Percentiles rank a stretch among this genome's conserved stretches.
phyloP scores from a whole-genome alignment of 2,113 vertebrate species.

The Macaca fascicularis region DNA sequence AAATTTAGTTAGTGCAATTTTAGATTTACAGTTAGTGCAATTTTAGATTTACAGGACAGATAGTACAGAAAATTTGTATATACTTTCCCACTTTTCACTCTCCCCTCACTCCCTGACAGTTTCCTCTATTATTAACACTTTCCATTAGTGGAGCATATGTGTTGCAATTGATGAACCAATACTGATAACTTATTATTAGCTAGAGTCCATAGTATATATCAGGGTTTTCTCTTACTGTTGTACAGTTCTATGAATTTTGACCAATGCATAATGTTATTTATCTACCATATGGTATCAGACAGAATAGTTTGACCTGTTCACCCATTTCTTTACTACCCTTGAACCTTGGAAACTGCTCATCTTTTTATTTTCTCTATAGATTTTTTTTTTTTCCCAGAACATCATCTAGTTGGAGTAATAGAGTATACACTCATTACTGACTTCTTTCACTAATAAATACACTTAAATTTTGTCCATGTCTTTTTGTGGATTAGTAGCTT shows the following conservation, averaged over 20 bases:
- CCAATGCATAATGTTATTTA: background rate
- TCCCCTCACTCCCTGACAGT: background rate
- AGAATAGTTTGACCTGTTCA: background rate
- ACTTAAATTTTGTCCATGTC: background rate
- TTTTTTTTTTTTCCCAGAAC: background rate
- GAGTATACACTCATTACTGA: background rate
- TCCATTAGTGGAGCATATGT: background rate
- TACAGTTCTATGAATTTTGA: background rate
- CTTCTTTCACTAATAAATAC: background rate
- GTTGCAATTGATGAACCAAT: background rate
- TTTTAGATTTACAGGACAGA: background rate
- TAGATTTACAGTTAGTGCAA: too few relatives aligned
- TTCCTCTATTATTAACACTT: background rate
- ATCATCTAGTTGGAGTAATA: background rate
- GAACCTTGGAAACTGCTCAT: background rate
- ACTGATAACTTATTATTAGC: background rate
- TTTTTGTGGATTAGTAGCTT: background rate
- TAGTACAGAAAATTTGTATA: background rate
- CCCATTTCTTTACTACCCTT: rapidly evolving
- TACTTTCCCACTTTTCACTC: background rate
- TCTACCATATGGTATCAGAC: too few relatives aligned
- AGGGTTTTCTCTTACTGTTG: background rate
- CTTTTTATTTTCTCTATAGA: background rate
- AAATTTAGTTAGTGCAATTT: background rate
- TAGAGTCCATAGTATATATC: background rate